Evolutionary conservation across 2,113 vertebrate species (phyloP).

Genomic region (Corydoras sp.): DNA sequence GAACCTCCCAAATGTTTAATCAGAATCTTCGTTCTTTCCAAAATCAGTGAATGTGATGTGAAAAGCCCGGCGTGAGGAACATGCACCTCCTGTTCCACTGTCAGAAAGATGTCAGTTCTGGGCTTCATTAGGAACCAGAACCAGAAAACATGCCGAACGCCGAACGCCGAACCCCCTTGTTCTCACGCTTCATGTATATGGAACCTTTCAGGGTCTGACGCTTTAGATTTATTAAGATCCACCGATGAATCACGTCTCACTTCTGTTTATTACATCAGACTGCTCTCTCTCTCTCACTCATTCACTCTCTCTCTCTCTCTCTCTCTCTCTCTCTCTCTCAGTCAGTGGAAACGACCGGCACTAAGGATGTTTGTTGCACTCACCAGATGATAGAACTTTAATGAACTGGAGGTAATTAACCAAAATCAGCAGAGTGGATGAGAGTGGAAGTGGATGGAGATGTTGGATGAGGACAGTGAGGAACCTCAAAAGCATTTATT

Average conservation of each 20-base stretch:
- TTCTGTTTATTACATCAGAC: background rate
- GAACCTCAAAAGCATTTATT: no score
- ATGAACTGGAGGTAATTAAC: no score
- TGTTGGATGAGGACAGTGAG: no score
- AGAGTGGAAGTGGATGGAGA: no score
- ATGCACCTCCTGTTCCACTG: background rate
- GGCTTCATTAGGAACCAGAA: background rate
- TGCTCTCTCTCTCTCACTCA: background rate
- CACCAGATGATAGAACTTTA: no score
- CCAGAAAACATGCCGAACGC: background rate
- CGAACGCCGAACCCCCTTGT: background rate
- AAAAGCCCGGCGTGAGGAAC: background rate
- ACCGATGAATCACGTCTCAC: slow-evolving; percentile 8
- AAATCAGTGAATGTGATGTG: background rate
- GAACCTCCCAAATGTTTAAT: no score
- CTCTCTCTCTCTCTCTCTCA: background rate
- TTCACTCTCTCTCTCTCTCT: background rate
- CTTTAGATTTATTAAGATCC: slow-evolving; percentile 11
- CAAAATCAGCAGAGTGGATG: no score
- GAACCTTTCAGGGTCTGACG: slow-evolving; percentile 9
- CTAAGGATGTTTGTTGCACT: no score
- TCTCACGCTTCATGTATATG: slow-evolving; percentile 6
- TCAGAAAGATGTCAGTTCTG: background rate
- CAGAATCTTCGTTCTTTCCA: no score
- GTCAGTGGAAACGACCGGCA: no score